phyloP scores from a whole-genome alignment of 2,888 invertebrate species.

The Drosophila mercatorum region DNA sequence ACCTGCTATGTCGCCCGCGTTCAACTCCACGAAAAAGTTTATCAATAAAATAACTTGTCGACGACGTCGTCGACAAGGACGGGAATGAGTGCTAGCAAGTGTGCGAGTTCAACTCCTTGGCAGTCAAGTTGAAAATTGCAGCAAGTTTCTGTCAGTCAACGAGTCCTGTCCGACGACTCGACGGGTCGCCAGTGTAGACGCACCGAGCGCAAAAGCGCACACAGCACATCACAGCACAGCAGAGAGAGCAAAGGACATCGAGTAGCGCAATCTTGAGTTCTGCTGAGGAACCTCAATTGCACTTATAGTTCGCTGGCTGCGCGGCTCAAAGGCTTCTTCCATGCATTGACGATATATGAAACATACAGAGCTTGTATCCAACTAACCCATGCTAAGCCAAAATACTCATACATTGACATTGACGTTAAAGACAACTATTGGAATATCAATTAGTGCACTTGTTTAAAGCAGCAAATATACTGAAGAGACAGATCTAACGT shows the following conservation, averaged over 20 bases:
- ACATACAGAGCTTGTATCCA: slow-evolving; percentile 53
- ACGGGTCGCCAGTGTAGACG: slow-evolving; percentile 34
- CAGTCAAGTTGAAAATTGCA: slow-evolving; percentile 78
- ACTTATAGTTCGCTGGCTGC: slow-evolving; percentile 60
- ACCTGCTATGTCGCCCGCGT: slow-evolving; percentile 15
- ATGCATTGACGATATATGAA: slow-evolving; percentile 49
- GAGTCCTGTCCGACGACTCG: slow-evolving; percentile 27
- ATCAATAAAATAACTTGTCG: slow-evolving; percentile 81
- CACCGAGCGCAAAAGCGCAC: slow-evolving; percentile 7
- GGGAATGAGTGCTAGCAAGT: slow-evolving; percentile 29
- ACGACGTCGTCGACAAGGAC: slow-evolving; percentile 59
- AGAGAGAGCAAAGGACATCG: slow-evolving; percentile 64
- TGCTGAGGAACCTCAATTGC: slow-evolving; percentile 74
- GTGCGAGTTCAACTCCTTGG: slow-evolving; percentile 53
- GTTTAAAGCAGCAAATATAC: slow-evolving; percentile 21
- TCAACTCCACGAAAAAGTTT: slow-evolving; percentile 73
- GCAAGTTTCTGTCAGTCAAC: slow-evolving; percentile 63
- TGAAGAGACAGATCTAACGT: not conserved
- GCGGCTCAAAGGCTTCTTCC: slow-evolving; percentile 56
- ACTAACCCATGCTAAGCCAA: slow-evolving; percentile 9
- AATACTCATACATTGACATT: slow-evolving; percentile 13
- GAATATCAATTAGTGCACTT: slow-evolving; percentile 54
- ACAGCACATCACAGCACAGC: not conserved
- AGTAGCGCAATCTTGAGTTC: slow-evolving; percentile 71
- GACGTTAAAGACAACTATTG: slow-evolving; percentile 31